A percentile compares a stretch with the other conserved stretches of the same genome.
Conservation (phyloP, 2,113 vertebrate genomes). For the Poeciliopsis turrubarensis region DNA sequence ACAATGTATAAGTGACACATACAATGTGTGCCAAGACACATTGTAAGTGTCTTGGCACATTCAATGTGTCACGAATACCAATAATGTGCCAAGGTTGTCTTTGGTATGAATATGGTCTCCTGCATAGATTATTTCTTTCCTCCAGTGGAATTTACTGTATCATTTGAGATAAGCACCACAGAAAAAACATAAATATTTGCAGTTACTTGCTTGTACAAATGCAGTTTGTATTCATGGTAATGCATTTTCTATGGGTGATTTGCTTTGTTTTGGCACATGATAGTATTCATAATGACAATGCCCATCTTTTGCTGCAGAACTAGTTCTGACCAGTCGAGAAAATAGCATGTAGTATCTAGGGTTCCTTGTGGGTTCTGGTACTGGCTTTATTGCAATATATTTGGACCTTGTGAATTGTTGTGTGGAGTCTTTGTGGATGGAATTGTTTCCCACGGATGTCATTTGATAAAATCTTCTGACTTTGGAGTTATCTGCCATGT, state of each 20-base stretch:
- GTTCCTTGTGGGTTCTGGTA: not conserved
- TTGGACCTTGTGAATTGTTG: not conserved
- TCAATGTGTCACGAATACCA: too few species aligned
- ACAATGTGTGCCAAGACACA: too few species aligned
- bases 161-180: constrained; percentile 11
- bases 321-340: not conserved
- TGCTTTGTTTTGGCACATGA: not conserved
- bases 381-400: not conserved
- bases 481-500: not conserved
- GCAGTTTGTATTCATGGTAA: not conserved
- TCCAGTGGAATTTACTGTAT: not conserved
- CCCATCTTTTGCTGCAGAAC: not conserved
- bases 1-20: too few species aligned
- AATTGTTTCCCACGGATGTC: not conserved
- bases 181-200: not conserved
- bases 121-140: not conserved
- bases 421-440: constrained; percentile 1
- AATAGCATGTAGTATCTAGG: not conserved
- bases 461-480: not conserved
- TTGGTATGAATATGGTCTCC: not conserved
- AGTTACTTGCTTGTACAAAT: not conserved
- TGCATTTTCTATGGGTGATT: not conserved
- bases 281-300: not conserved
- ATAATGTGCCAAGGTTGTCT: not conserved
- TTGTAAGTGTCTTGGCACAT: too few species aligned